Evolutionary conservation across 2,888 invertebrate species (phyloP), one percentile per base, ranked within the genome.

Genomic region (Petrolisthes cinctipes): DNA sequence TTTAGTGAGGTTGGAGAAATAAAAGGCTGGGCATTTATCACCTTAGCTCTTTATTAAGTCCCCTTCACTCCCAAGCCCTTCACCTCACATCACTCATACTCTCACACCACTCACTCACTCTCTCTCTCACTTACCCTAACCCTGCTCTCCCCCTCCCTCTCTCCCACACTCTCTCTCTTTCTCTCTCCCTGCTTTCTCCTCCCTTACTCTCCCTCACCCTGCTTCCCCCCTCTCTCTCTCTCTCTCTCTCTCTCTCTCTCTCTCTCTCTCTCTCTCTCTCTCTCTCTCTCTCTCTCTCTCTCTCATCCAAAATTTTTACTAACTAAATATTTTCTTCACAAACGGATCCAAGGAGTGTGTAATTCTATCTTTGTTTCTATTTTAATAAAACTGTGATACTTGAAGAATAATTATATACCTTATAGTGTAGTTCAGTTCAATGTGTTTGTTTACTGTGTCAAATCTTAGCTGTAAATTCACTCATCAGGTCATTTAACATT

Each of bases 251-350:
- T 14, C 51, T 14, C 71, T n/a, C 71, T n/a, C 51, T 53, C 4
- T 1, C 51, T 54, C 51, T n/a, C 6, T 11, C n/a, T 11, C 79
- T 23, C 54, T 53, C 53, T 14, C 78, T 4, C 53, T 20, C 78
- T 51, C 78, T 78, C 78, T 78, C 78, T 54, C 78, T 78, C 78
- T 78, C 78, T 78, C 78, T 9, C 53, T 11, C 78, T 71, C 71
- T 17, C 71, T 17, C 71, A 17, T n/a, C 71, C 71, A 71, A n/a
- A n/a, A n/a, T n/a, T n/a, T n/a, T 17, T 14, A 6, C 5, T 56
- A 9, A n/a, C 7, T 78, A 51, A 53, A 4, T 14, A 4, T 78
- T 78, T 9, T 75, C 5, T 76, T 76, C 9, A 53, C 4, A 37
- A 53, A 6, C 11, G n/a, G 7, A n/a, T 78, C 53, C 53, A n/a